Conservation (phyloP, 2,113 vertebrate genomes). For the Argyrosomus japonicus region DNA sequence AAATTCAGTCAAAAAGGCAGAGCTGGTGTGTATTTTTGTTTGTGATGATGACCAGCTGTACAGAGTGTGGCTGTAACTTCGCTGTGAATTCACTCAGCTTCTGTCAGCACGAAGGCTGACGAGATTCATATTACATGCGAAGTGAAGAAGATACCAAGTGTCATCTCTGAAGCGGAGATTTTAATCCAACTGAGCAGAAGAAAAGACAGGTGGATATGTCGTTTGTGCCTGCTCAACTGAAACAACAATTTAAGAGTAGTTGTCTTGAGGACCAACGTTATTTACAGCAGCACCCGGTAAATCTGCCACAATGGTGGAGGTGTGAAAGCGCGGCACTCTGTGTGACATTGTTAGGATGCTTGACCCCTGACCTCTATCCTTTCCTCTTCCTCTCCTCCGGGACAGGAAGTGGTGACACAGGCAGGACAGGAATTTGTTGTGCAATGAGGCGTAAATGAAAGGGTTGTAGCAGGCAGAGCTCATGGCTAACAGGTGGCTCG, state of each 20-base stretch:
- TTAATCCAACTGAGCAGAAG: not conserved
- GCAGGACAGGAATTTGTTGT: constrained; percentile 78
- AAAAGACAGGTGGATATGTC: not conserved
- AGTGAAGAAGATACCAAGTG: not conserved
- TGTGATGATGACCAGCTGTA: not conserved
- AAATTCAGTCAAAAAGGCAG: not conserved
- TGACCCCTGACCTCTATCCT: constrained; percentile 47
- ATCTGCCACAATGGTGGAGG: constrained; percentile 45
- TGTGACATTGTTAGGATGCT: constrained; percentile 60
- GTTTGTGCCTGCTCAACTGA: not conserved
- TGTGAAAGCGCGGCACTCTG: constrained; percentile 36
- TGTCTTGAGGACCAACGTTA: constrained; percentile 24
- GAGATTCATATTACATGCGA: not conserved
- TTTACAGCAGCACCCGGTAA: constrained; percentile 29
- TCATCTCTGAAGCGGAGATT: not conserved
- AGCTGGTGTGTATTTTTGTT: not conserved
- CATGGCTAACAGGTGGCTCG: constrained; percentile 84
- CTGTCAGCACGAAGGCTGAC: not conserved
- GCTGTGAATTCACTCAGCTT: constrained; percentile 8
- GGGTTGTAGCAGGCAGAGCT: constrained; percentile 86
- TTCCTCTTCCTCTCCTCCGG: constrained; percentile 21
- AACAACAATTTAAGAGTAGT: constrained; percentile 28
- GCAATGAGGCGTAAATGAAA: constrained; percentile 85
- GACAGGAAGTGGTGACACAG: constrained; percentile 60
- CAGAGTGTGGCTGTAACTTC: not conserved